Evolutionary conservation across 2,888 invertebrate genomes (phyloP), one percentile per base, ranked within the genome.

Genomic region (Argyra leucocephala): DNA sequence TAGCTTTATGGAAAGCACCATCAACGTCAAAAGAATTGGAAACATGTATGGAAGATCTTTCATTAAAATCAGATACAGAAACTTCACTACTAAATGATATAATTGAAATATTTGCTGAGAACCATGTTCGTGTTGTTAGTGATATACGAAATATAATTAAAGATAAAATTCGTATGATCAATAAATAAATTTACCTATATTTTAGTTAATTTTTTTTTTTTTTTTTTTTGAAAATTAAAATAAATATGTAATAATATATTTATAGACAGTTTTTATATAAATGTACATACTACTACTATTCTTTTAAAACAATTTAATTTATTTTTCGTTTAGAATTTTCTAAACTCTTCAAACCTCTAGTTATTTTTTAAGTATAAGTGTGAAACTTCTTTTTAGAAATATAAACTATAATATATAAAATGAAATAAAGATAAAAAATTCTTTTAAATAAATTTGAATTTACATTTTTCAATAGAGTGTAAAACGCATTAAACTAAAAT

Each of bases 11-110:
- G 79, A 76, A 75, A 68, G 67, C 72, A 18, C 78, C 79, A 7
- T 70, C 71, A 23, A 72, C 79, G 67, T 75, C 77, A 1, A 73
- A 74, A 21, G 74, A 76, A 59, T 71, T 80, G 15, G 74, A 72
- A 63, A 76, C 78, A 1, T 78, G 76, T 60, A 78, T 80, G 77
- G 74, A 78, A 22, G 78, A 78, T 66, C 77, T 80, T 76, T 78
- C 79, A 22, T 67, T 80, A 0, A 79, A 77, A 68, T 77, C 79
- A 4, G 75, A 78, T 66, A 73, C 76, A 3, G 79, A 79, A 69
- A 73, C 75, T 62, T 74, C 73, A n/a, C 73, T 78, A 10, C 74
- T 78, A 63, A 74, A 73, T 23, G 77, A 78, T 69, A 78, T 79
- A 15, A 74, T 75, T 12, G 71, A 74, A 31, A 76, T 74, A 65